Conservation (phyloP, 1,140 invertebrate genomes). For the Trichogramma pretiosum region DNA sequence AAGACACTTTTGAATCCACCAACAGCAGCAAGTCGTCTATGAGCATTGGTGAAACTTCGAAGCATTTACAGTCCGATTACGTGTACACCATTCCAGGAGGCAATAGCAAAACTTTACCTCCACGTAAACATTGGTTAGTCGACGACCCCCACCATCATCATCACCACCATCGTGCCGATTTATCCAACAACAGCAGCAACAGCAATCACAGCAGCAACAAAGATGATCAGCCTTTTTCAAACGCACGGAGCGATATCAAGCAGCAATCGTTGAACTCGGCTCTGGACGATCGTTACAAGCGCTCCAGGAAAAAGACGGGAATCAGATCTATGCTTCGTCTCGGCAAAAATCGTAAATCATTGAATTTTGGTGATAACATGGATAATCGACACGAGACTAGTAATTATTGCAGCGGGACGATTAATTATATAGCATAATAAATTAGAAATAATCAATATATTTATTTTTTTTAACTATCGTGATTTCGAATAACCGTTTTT, state of each 20-base stretch:
- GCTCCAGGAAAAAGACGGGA: constrained; percentile 63
- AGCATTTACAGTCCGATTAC: constrained; percentile 32
- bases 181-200: constrained; percentile 36
- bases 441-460: constrained; percentile 6
- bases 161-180: too few species aligned
- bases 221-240: constrained; percentile 53
- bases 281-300: constrained; percentile 55
- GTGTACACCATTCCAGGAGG: constrained; percentile 39
- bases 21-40: constrained; percentile 24
- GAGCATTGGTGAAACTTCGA: constrained; percentile 24
- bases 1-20: constrained; percentile 9
- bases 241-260: constrained; percentile 53
- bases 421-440: constrained; percentile 43
- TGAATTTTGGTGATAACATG: constrained; percentile 43
- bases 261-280: constrained; percentile 60
- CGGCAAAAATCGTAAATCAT: constrained; percentile 42
- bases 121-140: constrained; percentile 56
- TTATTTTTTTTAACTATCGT: too few species aligned
- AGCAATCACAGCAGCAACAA: constrained; percentile 45
- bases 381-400: constrained; percentile 38
- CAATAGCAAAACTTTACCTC: constrained; percentile 37
- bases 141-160: constrained; percentile 46
- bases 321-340: constrained; percentile 71
- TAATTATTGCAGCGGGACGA: constrained; percentile 44
- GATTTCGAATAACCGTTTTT: constrained; percentile 14